A percentile compares a stretch with the other conserved stretches of the same genome.
These are phyloP conservation scores for Xiphophorus maculatus DNA, from an alignment of 2,113 vertebrate species.

Conservation along the genomic window DNA sequence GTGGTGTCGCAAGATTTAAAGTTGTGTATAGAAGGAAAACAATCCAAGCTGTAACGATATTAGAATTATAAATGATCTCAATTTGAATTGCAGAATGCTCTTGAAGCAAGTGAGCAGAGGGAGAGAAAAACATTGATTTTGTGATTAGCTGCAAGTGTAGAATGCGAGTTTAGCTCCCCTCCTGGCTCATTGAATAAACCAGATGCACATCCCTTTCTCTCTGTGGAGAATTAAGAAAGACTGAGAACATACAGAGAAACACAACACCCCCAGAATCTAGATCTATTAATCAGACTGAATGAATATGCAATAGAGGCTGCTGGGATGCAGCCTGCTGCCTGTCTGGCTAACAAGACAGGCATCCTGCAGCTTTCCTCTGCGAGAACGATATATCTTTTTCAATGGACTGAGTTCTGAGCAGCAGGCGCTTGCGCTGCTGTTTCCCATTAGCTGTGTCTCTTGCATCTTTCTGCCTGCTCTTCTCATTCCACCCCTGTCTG, in stretches of 20 bases:
- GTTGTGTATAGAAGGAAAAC: slow-evolving; percentile 37
- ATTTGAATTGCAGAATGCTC: slow-evolving; percentile 27
- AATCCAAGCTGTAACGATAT: slow-evolving; percentile 33
- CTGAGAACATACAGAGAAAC: slow-evolving; percentile 37
- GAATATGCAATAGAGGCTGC: slow-evolving; percentile 66
- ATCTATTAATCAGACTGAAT: slow-evolving; percentile 66
- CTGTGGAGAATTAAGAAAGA: slow-evolving; percentile 15
- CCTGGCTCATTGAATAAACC: slow-evolving; percentile 33
- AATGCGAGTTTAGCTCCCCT: slow-evolving; percentile 23
- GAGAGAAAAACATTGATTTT: slow-evolving; percentile 46
- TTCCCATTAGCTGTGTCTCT: slow-evolving; percentile 32
- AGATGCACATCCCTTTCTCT: slow-evolving; percentile 28
- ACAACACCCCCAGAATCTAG: slow-evolving; percentile 43
- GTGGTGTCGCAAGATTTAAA: slow-evolving; percentile 21
- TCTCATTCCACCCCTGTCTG: slow-evolving; percentile 31
- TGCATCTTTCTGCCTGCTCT: slow-evolving; percentile 24
- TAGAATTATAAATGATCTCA: slow-evolving; percentile 40
- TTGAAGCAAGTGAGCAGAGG: slow-evolving; percentile 29
- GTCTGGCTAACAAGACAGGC: slow-evolving; percentile 61
- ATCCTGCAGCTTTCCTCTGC: slow-evolving; percentile 54
- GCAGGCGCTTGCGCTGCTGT: slow-evolving; percentile 40
- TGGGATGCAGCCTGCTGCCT: slow-evolving; percentile 54
- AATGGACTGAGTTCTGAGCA: slow-evolving; percentile 52
- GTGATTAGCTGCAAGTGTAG: slow-evolving; percentile 40
- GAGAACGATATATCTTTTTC: slow-evolving; percentile 43